These are phyloP conservation scores for Amblyjoppa proteus DNA, from an alignment of 2,888 invertebrate genomes.

Conservation along the genomic window DNA sequence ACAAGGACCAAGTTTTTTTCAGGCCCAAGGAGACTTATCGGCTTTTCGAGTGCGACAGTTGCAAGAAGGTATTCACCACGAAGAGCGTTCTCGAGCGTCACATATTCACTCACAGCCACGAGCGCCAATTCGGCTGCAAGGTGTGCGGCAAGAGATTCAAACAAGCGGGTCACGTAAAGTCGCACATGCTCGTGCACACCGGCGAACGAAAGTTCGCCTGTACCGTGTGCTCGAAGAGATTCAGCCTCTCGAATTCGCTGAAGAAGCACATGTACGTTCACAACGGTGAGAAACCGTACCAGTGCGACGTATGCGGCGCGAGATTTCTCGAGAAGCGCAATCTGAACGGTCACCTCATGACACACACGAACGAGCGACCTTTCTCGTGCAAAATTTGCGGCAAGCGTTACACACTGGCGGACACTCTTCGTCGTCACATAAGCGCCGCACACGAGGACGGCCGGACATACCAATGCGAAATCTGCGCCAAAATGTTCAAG, in stretches of 20 bases:
- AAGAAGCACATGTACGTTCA: slow-evolving; percentile 85
- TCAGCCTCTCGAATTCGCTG: slow-evolving; percentile 84
- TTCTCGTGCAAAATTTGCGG: slow-evolving; percentile 80
- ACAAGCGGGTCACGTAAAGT: slow-evolving; percentile 85
- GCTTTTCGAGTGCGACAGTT: slow-evolving; percentile 84
- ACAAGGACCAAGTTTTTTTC: slow-evolving; percentile 66
- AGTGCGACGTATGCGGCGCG: slow-evolving; percentile 79
- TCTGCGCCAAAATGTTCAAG: slow-evolving; percentile 82
- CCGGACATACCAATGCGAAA: slow-evolving; percentile 80
- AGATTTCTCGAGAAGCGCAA: slow-evolving; percentile 79
- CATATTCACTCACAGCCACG: slow-evolving; percentile 85
- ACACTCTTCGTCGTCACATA: slow-evolving; percentile 79
- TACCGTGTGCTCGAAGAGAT: slow-evolving; percentile 86
- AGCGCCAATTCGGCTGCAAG: slow-evolving; percentile 84
- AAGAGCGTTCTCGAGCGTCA: slow-evolving; percentile 86
- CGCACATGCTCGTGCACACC: slow-evolving; percentile 85
- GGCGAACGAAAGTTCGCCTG: slow-evolving; percentile 86
- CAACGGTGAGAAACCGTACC: slow-evolving; percentile 80
- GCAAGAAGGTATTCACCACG: slow-evolving; percentile 86
- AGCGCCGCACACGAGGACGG: slow-evolving; percentile 80
- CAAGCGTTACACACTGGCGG: slow-evolving; percentile 79
- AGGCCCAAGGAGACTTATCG: slow-evolving; percentile 70
- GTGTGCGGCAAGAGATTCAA: slow-evolving; percentile 86
- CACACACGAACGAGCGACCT: slow-evolving; percentile 80
- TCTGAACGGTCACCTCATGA: slow-evolving; percentile 79